These are phyloP conservation scores for Lepus townsendii DNA, from an alignment of 2,797 vertebrate species.

Conservation along the genomic window DNA sequence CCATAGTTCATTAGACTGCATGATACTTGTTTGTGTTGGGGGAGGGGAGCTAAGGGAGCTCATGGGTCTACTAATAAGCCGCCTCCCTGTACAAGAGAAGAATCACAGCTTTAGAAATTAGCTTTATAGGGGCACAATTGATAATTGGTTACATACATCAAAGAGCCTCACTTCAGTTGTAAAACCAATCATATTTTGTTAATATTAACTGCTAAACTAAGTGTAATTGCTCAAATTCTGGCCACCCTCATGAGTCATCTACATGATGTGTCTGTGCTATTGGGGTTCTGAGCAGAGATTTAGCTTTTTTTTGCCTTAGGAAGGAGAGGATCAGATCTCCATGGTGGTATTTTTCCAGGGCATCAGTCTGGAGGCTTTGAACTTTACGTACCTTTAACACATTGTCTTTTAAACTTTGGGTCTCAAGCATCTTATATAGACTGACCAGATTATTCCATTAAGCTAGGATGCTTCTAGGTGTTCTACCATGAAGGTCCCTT, in stretches of 20 bases:
- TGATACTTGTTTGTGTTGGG: background rate
- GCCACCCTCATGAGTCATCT: background rate
- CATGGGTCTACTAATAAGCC: slow-evolving; percentile 15
- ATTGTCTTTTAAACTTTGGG: slow-evolving; percentile 21
- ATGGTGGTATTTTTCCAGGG: slow-evolving; percentile 34
- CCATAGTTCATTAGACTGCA: background rate
- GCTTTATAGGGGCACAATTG: background rate
- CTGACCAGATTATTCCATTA: background rate
- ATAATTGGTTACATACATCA: background rate
- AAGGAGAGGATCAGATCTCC: background rate
- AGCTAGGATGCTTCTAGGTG: slow-evolving; percentile 6
- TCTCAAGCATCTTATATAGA: slow-evolving; percentile 17
- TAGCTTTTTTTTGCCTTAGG: slow-evolving; percentile 14
- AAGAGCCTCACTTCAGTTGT: slow-evolving; percentile 21
- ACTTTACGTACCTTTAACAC: slow-evolving; percentile 40
- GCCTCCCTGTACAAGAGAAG: background rate
- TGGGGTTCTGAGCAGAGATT: slow-evolving; percentile 9
- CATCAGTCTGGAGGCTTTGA: slow-evolving; percentile 23
- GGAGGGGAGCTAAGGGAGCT: background rate
- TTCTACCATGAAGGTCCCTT: background rate
- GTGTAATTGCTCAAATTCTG: background rate
- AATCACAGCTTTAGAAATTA: slow-evolving; percentile 58
- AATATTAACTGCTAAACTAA: too few species aligned
- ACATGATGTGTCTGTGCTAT: background rate
- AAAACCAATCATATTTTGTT: too few species aligned